Percentiles rank a stretch among this genome's conserved stretches.
phyloP scores from a whole-genome alignment of 2,113 vertebrate genomes.

The Pica pica region DNA sequence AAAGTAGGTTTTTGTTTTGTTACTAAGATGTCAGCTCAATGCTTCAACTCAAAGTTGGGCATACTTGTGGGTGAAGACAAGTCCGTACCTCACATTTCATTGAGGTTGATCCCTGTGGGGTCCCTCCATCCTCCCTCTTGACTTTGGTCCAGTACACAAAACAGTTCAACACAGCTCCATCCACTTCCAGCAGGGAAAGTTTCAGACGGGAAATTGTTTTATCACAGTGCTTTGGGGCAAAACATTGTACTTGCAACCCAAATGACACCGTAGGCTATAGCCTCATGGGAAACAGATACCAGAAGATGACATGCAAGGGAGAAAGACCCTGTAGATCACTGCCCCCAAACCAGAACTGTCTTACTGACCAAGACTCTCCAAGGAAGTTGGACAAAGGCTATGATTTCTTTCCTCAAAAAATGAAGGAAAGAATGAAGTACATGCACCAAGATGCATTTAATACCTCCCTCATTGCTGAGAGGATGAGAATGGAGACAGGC shows the following conservation, averaged over 20 bases:
- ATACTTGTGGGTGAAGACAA: neutral
- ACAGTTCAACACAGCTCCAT: neutral
- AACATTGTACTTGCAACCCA: neutral
- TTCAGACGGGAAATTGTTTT: neutral
- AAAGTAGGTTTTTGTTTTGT: neutral
- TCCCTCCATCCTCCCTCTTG: neutral
- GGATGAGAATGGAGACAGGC: neutral
- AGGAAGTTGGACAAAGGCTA: neutral
- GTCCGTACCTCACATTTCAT: neutral
- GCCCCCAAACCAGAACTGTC: no score
- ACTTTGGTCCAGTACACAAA: neutral
- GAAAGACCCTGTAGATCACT: neutral
- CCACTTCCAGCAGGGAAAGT: neutral
- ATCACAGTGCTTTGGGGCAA: neutral
- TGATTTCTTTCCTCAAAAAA: neutral
- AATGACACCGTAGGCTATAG: fast-evolving
- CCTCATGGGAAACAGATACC: fast-evolving
- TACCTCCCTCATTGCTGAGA: neutral
- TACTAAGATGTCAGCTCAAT: neutral
- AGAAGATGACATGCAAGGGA: neutral
- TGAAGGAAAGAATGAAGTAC: neutral
- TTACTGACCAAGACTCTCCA: neutral
- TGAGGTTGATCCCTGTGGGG: neutral
- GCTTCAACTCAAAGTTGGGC: neutral
- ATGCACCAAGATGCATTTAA: neutral